Evolutionary conservation across 2,888 invertebrate species (phyloP), one percentile per base, ranked within the genome.

Genomic region (Heliconius ethilla): DNA sequence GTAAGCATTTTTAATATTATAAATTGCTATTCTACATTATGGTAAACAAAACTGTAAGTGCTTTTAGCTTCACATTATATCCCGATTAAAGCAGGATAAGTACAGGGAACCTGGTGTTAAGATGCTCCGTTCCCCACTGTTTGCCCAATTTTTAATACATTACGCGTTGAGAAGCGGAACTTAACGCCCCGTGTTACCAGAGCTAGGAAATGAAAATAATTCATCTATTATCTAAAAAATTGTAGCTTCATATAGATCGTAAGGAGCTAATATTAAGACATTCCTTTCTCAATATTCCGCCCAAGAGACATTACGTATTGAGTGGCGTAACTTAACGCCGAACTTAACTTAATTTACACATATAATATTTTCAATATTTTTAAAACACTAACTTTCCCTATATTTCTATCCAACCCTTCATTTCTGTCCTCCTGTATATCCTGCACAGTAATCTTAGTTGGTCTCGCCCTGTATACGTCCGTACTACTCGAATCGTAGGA

Each of bases 401-500:
- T 75, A 33, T 77, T 75, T n/a, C 69, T 72, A n/a, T 74, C 77
- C 1, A 66, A 40, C 22, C 72, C 75, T 9, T 78, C 78, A 15
- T 25, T 75, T 62, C 33, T 78, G 18, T 79, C 79, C 27, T 82
- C 79, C 37, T 79, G 76, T 9, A 80, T 66, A 29, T 78, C 79
- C 25, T 82, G 82, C 2, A 79, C 80, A 0, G 79, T 78, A 29
- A 79, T 75, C 25, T 81, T 81, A 10, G 77, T 78, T n/a, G 78
- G 78, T 37, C 76, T 69, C 65, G 77, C 72, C 25, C 82, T 82
- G 74, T 82, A 83, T 33, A 84, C 83, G 10, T 87, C 89, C 0
- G 88, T 86, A 73, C 84, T 83, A 80, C 86, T 88, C 0, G 89
- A 87, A 3, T 88, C 89, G 11, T 84, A 82, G 1, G 87, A 83